Percentiles rank a stretch among this genome's conserved stretches.
Conservation (phyloP, 2,113 vertebrate genomes). For the Speoplatyrhinus poulsoni region DNA sequence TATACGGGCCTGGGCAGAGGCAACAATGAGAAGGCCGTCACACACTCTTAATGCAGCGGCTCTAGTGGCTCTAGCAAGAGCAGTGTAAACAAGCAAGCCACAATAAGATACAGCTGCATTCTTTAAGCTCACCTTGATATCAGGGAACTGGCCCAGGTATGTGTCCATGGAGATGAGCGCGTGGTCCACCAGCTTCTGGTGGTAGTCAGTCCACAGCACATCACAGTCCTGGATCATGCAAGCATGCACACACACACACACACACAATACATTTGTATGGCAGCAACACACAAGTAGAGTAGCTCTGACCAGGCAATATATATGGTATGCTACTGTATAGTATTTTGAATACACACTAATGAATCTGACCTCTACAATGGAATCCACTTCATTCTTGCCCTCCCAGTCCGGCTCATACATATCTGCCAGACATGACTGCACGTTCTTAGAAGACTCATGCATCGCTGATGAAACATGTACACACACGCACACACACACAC, state of each 20-base stretch:
- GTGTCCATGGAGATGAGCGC: constrained; percentile 98
- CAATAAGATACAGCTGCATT: background rate
- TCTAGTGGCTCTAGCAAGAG: background rate
- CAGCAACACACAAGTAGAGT: background rate
- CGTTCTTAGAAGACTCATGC: constrained; percentile 94
- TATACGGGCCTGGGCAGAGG: constrained; percentile 83
- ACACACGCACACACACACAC: background rate
- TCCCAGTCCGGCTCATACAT: constrained; percentile 96
- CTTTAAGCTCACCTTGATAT: constrained; percentile 86
- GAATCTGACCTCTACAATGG: constrained; percentile 87
- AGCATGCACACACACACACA: constrained; percentile 14
- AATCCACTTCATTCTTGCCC: constrained; percentile 90
- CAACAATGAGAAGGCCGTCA: background rate
- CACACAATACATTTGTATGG: background rate
- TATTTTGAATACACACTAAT: background rate
- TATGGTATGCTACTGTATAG: no score
- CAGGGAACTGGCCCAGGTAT: constrained; percentile 96
- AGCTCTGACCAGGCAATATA: no score
- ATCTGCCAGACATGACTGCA: constrained; percentile 91
- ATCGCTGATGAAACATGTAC: constrained; percentile 81
- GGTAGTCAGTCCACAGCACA: constrained; percentile 94
- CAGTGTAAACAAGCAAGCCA: background rate
- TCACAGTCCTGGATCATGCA: constrained; percentile 86
- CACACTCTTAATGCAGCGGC: background rate
- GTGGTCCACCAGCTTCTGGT: constrained; percentile 97